phyloP scores from a whole-genome alignment of 2,888 invertebrate genomes.

The Diarsia mendica region DNA sequence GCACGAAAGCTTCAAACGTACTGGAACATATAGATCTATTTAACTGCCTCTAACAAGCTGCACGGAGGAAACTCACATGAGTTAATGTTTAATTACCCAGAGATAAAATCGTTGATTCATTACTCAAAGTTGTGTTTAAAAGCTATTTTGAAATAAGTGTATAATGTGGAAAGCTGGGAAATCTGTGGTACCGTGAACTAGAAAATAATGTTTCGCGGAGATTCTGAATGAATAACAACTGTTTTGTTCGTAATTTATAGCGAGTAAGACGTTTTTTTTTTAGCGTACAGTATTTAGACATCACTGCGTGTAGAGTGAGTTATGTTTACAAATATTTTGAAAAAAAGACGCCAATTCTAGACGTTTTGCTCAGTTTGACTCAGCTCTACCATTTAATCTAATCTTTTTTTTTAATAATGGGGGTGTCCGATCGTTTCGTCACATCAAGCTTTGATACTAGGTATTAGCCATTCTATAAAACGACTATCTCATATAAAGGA shows the following conservation, averaged over 20 bases:
- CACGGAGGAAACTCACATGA: conserved; percentile 50
- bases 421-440: neutral
- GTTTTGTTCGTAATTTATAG: conserved; percentile 43
- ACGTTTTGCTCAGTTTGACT: neutral
- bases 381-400: neutral
- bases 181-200: conserved; percentile 40
- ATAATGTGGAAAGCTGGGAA: conserved; percentile 44
- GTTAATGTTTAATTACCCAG: conserved; percentile 49
- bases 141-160: conserved; percentile 58
- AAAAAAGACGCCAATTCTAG: neutral
- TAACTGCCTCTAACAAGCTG: conserved; percentile 55
- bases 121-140: conserved; percentile 44
- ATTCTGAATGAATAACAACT: conserved; percentile 54
- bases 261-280: conserved; percentile 41
- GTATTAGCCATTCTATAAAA: neutral
- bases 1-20: conserved; percentile 66
- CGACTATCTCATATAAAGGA: neutral
- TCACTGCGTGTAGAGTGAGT: conserved; percentile 11
- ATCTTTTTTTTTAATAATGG: neutral
- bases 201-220: conserved; percentile 24
- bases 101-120: conserved; percentile 63
- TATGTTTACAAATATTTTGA: conserved; percentile 13
- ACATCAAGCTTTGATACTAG: neutral
- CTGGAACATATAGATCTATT: conserved; percentile 52
- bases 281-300: conserved; percentile 18